Evolutionary conservation across 2,797 vertebrate genomes (phyloP), one percentile per base, ranked within the genome.

Genomic region (Decapterus maruadsi): DNA sequence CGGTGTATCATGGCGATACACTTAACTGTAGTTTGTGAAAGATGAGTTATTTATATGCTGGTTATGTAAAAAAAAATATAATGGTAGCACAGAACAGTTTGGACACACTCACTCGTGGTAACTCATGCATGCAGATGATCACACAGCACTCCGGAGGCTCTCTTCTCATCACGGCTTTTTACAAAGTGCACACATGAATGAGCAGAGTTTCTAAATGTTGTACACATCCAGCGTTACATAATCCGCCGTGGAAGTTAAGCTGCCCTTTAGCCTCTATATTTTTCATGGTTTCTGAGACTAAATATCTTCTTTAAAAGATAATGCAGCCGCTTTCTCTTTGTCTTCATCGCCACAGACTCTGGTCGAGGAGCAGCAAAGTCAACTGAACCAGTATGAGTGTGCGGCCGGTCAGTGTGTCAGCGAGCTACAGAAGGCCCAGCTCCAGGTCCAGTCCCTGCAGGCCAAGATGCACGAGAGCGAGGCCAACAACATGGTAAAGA

Each of bases 381-480:
- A 96, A 77, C 88, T 89, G 10, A 92, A 92, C 90, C 93, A 96
- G 80, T 91, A 93, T 31, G 95, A 96, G 56, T 87, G 93, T 79
- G 93, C 95, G 5, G 92, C 89, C 0, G 92, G 91, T 3, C 95
- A 97, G 67, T 95, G 94, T 22, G 84, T 94, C 59, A 91, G 92
- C 0, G 87, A 95, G 85, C 93, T 96, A 70, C 86, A 91, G 84
- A 93, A 96, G 81, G 94, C 95, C 72, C 96, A 97, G 89, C 94
- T 97, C 26, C 95, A 96, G 85, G 94, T 96, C 62, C 94, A 95
- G 19, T 92, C 93, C 62, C 90, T 96, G 78, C 96, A 97, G 86
- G 94, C 93, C 67, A 97, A 97, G 93, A 91, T 97, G 88, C 95
- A 96, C 22, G 93, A 97, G 58, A 95, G 92, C 0, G 96, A 97